These are phyloP conservation scores for Athalia circularis DNA, from an alignment of 2,888 invertebrate species.

Conservation along the genomic window DNA sequence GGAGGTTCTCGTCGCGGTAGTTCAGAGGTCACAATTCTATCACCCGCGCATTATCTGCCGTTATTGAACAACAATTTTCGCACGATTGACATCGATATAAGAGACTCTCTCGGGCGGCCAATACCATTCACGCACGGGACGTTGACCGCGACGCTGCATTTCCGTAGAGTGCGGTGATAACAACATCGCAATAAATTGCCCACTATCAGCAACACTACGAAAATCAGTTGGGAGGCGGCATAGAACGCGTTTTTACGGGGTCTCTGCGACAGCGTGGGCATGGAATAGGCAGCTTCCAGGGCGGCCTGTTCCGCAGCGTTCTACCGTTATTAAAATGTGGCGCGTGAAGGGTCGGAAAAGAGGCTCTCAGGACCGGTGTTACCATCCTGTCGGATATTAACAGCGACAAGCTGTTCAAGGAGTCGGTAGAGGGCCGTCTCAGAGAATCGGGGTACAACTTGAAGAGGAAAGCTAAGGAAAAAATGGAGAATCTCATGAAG, in stretches of 20 bases:
- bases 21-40: slow-evolving; percentile 44
- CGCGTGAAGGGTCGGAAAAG: slow-evolving; percentile 34
- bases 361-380: slow-evolving; percentile 17
- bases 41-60: slow-evolving; percentile 52
- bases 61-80: slow-evolving; percentile 47
- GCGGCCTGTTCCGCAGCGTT: slow-evolving; percentile 19
- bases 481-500: slow-evolving; percentile 15
- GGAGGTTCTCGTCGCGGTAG: neutral
- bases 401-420: neutral
- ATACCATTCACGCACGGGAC: slow-evolving; percentile 14
- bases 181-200: too few relatives aligned
- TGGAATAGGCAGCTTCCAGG: slow-evolving; percentile 10
- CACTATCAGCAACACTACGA: too few relatives aligned
- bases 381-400: slow-evolving; percentile 23
- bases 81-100: slow-evolving; percentile 15
- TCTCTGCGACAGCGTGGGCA: neutral
- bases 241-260: too few relatives aligned
- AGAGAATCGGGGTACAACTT: neutral
- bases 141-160: slow-evolving; percentile 2
- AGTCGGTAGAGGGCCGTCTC: neutral
- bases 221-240: too few relatives aligned
- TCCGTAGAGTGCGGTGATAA: neutral
- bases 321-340: slow-evolving; percentile 42
- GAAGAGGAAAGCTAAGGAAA: neutral
- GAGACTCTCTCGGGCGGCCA: neutral